Percentiles rank a stretch among this genome's conserved stretches.
Evolutionary conservation across 2,888 invertebrate genomes (phyloP).

Genomic region (Sisyra terminalis): DNA sequence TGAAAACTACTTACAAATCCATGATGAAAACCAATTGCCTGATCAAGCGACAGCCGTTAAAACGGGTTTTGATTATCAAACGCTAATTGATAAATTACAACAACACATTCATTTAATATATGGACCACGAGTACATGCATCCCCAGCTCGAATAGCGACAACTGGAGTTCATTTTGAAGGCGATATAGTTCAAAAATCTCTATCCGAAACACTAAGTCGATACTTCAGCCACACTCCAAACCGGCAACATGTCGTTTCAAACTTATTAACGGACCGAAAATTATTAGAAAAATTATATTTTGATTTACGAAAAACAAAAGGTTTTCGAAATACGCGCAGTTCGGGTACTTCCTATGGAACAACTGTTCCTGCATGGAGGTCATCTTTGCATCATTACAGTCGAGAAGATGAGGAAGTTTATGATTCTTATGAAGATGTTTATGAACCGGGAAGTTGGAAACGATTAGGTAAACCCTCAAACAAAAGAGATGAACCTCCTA

Average conservation of each 20-base stretch:
- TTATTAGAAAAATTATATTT: constrained; percentile 56
- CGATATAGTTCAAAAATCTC: constrained; percentile 37
- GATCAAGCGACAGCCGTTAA: constrained; percentile 11
- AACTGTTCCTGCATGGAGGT: constrained; percentile 14
- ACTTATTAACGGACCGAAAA: constrained; percentile 54
- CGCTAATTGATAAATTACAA: constrained; percentile 44
- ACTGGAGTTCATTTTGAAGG: constrained; percentile 24
- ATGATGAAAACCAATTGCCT: constrained; percentile 25
- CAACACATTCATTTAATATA: constrained; percentile 30
- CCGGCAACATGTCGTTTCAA: constrained; percentile 52
- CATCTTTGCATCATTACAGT: constrained; percentile 14
- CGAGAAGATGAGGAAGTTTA: constrained; percentile 15
- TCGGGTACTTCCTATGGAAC: constrained; percentile 13
- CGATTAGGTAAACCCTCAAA: constrained; percentile 11
- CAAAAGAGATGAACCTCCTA: constrained; percentile 5
- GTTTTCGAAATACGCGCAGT: constrained; percentile 28
- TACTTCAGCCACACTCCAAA: constrained; percentile 48
- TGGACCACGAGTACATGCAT: constrained; percentile 9
- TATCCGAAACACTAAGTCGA: constrained; percentile 47
- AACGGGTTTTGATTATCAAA: constrained; percentile 36
- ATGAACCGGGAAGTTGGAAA: constrained; percentile 17
- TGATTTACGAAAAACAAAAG: constrained; percentile 50
- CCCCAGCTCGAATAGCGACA: constrained; percentile 9
- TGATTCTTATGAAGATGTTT: constrained; percentile 18
- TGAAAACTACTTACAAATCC: constrained; percentile 46